These are phyloP conservation scores for Danio jaintianensis DNA, from an alignment of 2,797 vertebrate species.

Conservation along the genomic window DNA sequence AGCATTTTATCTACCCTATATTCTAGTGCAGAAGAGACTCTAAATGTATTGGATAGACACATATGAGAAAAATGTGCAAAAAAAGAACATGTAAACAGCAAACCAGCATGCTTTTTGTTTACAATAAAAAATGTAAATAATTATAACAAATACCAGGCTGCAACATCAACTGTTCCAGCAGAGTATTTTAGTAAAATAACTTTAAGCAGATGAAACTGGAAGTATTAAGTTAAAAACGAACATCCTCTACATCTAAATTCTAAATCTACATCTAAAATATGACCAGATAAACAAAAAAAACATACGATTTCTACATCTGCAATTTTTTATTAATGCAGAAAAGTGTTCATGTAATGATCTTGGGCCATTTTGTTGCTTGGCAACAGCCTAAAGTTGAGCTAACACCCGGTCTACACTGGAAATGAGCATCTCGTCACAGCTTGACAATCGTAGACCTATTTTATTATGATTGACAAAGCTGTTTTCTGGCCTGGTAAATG, in stretches of 20 bases:
- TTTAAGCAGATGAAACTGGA: not conserved
- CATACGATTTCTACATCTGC: too few relatives aligned
- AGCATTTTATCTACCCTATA: not conserved
- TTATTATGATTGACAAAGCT: not conserved
- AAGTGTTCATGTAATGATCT: not conserved
- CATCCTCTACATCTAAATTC: too few relatives aligned
- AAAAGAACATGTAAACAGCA: not conserved
- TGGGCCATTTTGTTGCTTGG: not conserved
- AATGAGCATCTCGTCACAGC: not conserved
- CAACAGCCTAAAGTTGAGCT: not conserved
- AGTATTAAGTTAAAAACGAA: not conserved
- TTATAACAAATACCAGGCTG: not conserved
- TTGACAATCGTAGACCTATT: not conserved
- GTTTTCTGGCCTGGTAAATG: not conserved
- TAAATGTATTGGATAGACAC: not conserved
- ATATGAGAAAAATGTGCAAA: not conserved
- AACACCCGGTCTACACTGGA: not conserved
- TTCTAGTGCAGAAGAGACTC: not conserved
- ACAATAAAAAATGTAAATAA: not conserved
- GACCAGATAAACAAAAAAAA: not conserved
- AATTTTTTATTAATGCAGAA: not conserved
- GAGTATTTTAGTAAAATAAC: not conserved
- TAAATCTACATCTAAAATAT: not conserved
- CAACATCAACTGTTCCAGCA: too few relatives aligned
- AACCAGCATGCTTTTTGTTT: not conserved